Percentiles rank a stretch among this genome's conserved stretches.
Evolutionary conservation across 2,113 vertebrate species (phyloP).

Genomic region (Gopherus flavomarginatus): DNA sequence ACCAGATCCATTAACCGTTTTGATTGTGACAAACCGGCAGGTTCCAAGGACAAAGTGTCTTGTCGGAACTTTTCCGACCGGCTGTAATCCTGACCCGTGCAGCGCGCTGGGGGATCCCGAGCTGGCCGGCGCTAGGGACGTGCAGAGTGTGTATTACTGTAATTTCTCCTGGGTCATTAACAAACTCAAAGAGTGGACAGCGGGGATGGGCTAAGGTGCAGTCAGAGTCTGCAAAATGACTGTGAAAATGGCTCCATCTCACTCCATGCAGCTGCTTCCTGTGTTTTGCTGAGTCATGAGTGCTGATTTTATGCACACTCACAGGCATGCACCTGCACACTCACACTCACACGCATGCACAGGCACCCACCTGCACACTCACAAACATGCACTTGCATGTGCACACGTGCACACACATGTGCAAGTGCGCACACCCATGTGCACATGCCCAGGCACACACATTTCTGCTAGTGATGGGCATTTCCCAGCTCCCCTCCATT

Average conservation of each 20-base stretch:
- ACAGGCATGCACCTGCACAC: neutral
- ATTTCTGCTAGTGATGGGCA: neutral
- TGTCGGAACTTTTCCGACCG: neutral
- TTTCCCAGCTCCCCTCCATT: neutral
- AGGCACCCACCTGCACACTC: neutral
- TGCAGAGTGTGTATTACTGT: constrained; percentile 23
- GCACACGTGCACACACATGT: too few relatives aligned
- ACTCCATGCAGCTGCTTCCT: constrained; percentile 50
- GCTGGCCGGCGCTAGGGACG: accelerated
- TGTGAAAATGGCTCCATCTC: neutral
- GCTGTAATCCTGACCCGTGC: neutral
- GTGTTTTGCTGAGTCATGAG: neutral
- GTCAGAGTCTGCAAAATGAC: neutral
- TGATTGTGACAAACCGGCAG: neutral
- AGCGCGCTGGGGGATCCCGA: neutral
- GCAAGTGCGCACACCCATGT: accelerated
- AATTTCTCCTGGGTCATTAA: neutral
- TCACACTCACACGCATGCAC: accelerated
- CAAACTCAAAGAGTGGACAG: neutral
- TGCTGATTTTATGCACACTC: accelerated
- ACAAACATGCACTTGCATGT: too few relatives aligned
- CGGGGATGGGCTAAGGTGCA: constrained; percentile 17
- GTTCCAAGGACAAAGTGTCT: neutral
- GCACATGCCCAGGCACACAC: neutral
- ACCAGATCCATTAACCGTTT: neutral